phyloP scores from a whole-genome alignment of 2,888 invertebrate genomes.

The Scotopteryx bipunctaria region DNA sequence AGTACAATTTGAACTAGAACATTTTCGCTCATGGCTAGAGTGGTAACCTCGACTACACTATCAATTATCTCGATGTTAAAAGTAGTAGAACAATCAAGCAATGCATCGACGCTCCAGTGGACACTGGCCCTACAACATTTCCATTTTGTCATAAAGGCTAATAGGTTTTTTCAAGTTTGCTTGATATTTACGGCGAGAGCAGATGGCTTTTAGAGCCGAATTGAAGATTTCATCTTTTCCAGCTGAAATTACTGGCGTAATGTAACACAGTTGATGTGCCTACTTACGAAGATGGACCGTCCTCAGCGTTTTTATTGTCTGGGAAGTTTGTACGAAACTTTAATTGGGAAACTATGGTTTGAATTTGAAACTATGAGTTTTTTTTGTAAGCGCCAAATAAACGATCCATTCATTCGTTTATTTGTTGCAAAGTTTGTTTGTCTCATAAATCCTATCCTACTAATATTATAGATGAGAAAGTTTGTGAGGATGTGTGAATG shows the following conservation, averaged over 20 bases:
- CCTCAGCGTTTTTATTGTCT: neutral
- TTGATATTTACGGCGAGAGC: slow-evolving; percentile 37
- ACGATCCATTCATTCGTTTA: too few relatives aligned
- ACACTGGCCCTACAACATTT: slow-evolving; percentile 21
- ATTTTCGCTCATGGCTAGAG: too few relatives aligned
- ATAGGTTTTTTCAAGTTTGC: slow-evolving; percentile 39
- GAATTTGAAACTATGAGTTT: neutral
- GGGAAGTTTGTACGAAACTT: neutral
- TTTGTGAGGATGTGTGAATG: too few relatives aligned
- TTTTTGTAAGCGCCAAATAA: too few relatives aligned
- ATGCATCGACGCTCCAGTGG: neutral
- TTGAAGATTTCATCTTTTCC: slow-evolving; percentile 33
- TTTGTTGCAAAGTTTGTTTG: too few relatives aligned
- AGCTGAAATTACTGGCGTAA: slow-evolving; percentile 28
- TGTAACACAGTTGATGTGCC: slow-evolving; percentile 10
- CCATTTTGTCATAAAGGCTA: slow-evolving; percentile 36
- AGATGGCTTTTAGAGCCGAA: slow-evolving; percentile 37
- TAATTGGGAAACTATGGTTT: neutral
- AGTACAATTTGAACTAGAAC: too few relatives aligned
- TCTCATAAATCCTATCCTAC: too few relatives aligned
- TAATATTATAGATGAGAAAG: too few relatives aligned
- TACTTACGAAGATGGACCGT: slow-evolving; percentile 4
- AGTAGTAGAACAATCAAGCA: too few relatives aligned
- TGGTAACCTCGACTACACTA: too few relatives aligned
- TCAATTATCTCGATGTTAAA: too few relatives aligned